Conservation (phyloP, 2,113 vertebrate genomes). For the Neogale vison region DNA sequence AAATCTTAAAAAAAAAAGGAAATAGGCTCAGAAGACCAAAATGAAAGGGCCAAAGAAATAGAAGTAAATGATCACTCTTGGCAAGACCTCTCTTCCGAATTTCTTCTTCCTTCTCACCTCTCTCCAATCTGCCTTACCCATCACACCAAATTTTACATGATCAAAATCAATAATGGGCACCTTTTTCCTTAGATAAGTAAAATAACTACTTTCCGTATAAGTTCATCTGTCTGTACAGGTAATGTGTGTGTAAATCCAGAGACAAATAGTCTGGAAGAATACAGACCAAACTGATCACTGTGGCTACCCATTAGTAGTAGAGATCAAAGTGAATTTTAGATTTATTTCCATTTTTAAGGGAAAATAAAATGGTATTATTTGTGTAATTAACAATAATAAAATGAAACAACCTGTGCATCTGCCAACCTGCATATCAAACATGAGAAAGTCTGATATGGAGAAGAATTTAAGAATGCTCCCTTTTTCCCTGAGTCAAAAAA, state of each 20-base stretch:
- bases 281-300: conserved; percentile 14
- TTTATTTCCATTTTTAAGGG: neutral
- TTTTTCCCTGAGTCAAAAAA: conserved; percentile 39
- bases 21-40: conserved; percentile 31
- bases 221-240: conserved; percentile 13
- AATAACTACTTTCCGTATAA: conserved; percentile 27
- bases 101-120: neutral
- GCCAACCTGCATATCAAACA: neutral
- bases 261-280: conserved; percentile 28
- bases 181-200: conserved; percentile 47
- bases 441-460: neutral
- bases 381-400: conserved; percentile 44
- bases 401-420: neutral
- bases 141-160: conserved; percentile 8
- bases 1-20: neutral
- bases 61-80: conserved; percentile 10
- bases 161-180: conserved; percentile 45
- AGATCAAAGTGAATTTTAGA: conserved; percentile 44
- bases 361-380: conserved; percentile 44
- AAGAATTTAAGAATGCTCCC: conserved; percentile 16
- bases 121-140: conserved; percentile 33
- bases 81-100: neutral
- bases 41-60: conserved; percentile 37
- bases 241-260: neutral
- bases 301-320: conserved; percentile 1